These are phyloP conservation scores for Epinephelus coioides DNA, from an alignment of 2,797 vertebrate genomes.

Conservation along the genomic window DNA sequence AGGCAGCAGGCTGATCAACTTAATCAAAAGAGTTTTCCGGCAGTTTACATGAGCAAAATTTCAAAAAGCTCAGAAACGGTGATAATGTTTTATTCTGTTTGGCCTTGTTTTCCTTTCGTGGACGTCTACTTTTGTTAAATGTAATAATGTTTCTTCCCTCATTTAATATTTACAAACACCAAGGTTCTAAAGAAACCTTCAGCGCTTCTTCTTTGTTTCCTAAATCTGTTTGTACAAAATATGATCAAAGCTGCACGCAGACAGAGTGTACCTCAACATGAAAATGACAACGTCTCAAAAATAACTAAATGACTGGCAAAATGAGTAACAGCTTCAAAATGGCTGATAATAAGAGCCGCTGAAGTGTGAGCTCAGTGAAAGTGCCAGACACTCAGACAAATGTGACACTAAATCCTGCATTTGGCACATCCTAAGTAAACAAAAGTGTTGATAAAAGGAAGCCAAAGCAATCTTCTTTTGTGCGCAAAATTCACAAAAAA, in stretches of 20 bases:
- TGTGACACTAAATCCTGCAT: constrained; percentile 80
- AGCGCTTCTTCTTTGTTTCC: constrained; percentile 57
- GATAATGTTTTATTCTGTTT: constrained; percentile 45
- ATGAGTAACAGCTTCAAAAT: constrained; percentile 74
- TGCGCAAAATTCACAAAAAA: constrained; percentile 37
- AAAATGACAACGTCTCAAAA: constrained; percentile 63
- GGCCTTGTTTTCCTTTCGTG: constrained; percentile 35
- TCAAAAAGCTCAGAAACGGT: constrained; percentile 17
- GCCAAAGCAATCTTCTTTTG: constrained; percentile 63
- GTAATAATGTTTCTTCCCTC: constrained; percentile 47
- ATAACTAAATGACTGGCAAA: constrained; percentile 74
- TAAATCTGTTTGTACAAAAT: constrained; percentile 68
- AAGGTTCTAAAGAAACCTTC: constrained; percentile 51
- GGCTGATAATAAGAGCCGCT: constrained; percentile 73
- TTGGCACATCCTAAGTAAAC: constrained; percentile 77
- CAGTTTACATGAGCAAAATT: constrained; percentile 25
- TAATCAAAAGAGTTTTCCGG: constrained; percentile 41
- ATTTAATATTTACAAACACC: constrained; percentile 71
- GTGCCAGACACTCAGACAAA: constrained; percentile 76
- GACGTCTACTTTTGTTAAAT: constrained; percentile 47
- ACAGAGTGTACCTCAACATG: constrained; percentile 41
- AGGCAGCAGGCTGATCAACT: neutral
- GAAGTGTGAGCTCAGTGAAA: constrained; percentile 66
- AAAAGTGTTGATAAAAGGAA: constrained; percentile 77
- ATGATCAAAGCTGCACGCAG: constrained; percentile 73